These are phyloP conservation scores for Sula dactylatra DNA, from an alignment of 2,113 vertebrate species.

Conservation along the genomic window DNA sequence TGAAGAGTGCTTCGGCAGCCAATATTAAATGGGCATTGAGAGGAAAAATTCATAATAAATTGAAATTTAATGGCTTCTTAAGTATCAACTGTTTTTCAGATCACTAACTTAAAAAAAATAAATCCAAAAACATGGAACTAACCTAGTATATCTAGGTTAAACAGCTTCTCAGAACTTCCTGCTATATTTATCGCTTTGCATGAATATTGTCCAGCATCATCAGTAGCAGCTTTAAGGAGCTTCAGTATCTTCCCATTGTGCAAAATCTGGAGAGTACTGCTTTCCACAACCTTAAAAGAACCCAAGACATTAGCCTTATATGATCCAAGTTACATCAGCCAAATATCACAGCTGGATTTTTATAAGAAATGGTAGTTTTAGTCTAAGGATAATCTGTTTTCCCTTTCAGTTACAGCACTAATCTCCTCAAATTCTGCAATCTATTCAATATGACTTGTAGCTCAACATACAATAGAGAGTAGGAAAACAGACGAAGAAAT, in stretches of 20 bases:
- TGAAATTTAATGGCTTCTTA: background rate
- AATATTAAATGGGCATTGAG: background rate
- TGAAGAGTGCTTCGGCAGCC: background rate
- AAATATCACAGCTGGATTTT: constrained; percentile 31
- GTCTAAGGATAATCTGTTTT: constrained; percentile 4
- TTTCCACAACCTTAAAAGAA: constrained; percentile 80
- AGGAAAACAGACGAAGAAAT: background rate
- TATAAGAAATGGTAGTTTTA: constrained; percentile 15
- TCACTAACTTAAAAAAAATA: background rate
- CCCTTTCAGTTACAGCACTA: background rate
- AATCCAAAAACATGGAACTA: constrained; percentile 12
- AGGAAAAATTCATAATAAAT: background rate
- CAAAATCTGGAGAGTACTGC: constrained; percentile 78
- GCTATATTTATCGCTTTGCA: constrained; percentile 91
- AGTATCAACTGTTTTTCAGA: background rate
- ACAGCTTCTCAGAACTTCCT: constrained; percentile 87
- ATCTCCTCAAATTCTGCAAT: background rate
- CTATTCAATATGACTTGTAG: background rate
- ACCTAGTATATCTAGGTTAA: constrained; percentile 87
- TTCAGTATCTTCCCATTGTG: constrained; percentile 85
- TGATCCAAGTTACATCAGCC: constrained; percentile 9
- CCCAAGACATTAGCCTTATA: constrained; percentile 9
- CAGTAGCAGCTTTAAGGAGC: constrained; percentile 76
- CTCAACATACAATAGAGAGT: background rate
- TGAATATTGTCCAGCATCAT: constrained; percentile 85